Evolutionary conservation across 2,113 vertebrate species (phyloP).

Genomic region (Nicator chloris): DNA sequence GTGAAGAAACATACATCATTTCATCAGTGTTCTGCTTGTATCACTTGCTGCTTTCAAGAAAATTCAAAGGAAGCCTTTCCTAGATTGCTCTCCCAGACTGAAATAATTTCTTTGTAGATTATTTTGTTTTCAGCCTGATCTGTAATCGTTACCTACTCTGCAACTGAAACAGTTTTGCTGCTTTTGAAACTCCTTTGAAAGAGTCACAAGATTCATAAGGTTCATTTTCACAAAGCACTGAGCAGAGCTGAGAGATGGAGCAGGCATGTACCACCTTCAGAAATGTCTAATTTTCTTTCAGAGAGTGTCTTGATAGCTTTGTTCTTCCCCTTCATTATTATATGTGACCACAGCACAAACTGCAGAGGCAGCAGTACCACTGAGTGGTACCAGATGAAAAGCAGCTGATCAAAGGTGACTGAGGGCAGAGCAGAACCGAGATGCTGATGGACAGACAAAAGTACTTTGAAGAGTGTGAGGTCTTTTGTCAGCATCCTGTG

Average conservation of each 20-base stretch:
- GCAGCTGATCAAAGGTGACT: background rate
- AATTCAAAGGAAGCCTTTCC: background rate
- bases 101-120: background rate
- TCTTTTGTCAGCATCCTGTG: background rate
- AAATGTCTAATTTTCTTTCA: background rate
- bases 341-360: background rate
- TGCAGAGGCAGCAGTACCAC: background rate
- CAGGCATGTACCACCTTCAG: background rate
- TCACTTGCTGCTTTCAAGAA: background rate
- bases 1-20: background rate
- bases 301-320: background rate
- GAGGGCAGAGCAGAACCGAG: background rate
- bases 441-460: background rate
- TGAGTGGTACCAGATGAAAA: background rate
- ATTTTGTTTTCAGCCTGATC: background rate
- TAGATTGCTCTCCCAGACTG: background rate
- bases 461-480: background rate
- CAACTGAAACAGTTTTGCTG: background rate
- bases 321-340: background rate
- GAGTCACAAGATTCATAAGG: background rate
- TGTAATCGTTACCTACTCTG: background rate
- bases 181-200: background rate
- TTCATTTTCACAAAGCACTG: background rate
- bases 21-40: background rate
- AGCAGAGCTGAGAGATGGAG: background rate